These are phyloP conservation scores for Callyntrura guangdongensis DNA, from an alignment of 2,888 invertebrate species.

Conservation along the genomic window DNA sequence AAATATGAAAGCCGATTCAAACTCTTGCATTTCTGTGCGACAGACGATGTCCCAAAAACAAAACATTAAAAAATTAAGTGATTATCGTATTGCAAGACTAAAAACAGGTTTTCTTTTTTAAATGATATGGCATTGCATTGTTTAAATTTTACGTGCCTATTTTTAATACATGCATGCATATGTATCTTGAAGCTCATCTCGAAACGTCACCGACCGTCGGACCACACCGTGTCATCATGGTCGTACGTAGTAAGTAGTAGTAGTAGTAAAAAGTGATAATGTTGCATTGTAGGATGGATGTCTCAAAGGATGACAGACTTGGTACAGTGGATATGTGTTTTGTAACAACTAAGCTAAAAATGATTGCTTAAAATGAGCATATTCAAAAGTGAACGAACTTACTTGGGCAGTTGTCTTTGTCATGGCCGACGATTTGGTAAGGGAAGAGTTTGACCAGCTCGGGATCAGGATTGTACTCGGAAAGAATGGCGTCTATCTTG, in stretches of 20 bases:
- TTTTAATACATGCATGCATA: conserved; percentile 22
- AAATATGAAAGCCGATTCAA: conserved; percentile 45
- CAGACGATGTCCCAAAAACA: conserved; percentile 43
- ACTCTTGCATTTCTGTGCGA: conserved; percentile 13
- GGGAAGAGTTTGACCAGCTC: conserved; percentile 80
- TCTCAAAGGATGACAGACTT: too few species aligned
- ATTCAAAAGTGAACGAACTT: conserved; percentile 30
- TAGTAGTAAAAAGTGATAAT: background rate
- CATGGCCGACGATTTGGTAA: conserved; percentile 74
- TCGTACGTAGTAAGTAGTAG: background rate
- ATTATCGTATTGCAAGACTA: conserved; percentile 34
- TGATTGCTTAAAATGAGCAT: background rate
- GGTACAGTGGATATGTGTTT: background rate
- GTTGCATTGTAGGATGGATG: background rate
- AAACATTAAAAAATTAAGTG: conserved; percentile 51
- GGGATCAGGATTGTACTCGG: conserved; percentile 80
- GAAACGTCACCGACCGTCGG: background rate
- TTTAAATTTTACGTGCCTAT: conserved; percentile 37
- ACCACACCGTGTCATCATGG: background rate
- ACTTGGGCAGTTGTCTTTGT: conserved; percentile 83
- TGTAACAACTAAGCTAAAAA: background rate
- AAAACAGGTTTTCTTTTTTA: conserved; percentile 44
- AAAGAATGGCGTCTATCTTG: conserved; percentile 80
- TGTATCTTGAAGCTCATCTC: background rate
- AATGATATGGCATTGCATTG: background rate